phyloP scores from a whole-genome alignment of 2,113 vertebrate genomes.

The Gasterosteus nipponicus region DNA sequence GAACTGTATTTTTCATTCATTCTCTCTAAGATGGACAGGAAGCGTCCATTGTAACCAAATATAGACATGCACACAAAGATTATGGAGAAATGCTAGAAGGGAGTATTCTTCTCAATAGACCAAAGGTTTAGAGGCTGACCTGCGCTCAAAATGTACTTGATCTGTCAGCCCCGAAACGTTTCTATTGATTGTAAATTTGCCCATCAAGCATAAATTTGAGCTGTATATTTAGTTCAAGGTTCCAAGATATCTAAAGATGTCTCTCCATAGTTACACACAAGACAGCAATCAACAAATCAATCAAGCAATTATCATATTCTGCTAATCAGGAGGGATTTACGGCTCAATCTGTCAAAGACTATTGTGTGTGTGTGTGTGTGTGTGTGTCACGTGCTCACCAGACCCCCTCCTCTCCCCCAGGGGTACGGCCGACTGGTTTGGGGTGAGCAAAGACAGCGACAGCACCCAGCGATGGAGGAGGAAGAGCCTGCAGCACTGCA shows the following conservation, averaged over 20 bases:
- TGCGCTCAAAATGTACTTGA: fast-evolving
- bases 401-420: slow-evolving; percentile 69
- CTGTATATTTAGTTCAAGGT: not conserved
- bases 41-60: not conserved
- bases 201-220: not conserved
- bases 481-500: slow-evolving; percentile 97
- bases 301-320: slow-evolving; percentile 11
- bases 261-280: not conserved
- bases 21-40: not conserved
- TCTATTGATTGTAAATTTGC: not conserved
- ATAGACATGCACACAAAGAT: not conserved
- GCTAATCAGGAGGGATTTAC: not conserved
- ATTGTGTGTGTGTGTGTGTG: not conserved
- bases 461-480: slow-evolving; percentile 95
- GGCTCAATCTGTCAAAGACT: not conserved
- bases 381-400: slow-evolving; percentile 1
- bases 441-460: slow-evolving; percentile 94
- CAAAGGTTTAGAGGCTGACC: not conserved
- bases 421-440: slow-evolving; percentile 98
- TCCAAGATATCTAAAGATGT: not conserved
- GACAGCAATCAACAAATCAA: slow-evolving; percentile 18
- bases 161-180: not conserved
- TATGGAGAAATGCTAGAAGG: not conserved
- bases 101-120: not conserved
- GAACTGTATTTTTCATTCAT: not conserved